Evolutionary conservation across 2,888 invertebrate species (phyloP).

Genomic region (Drosophila aldrichi): DNA sequence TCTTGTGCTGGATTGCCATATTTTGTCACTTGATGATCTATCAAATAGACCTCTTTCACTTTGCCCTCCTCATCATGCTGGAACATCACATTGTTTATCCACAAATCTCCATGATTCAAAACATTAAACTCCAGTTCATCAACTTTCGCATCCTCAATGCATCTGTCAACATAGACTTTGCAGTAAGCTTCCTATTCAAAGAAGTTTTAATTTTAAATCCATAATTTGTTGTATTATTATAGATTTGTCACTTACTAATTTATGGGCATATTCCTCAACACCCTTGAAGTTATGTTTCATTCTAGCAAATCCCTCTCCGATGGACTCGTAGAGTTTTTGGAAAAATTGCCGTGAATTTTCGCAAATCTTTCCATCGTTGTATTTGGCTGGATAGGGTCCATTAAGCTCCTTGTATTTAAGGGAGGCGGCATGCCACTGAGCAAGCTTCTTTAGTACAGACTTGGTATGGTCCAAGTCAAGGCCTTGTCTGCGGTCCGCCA

Average conservation of each 20-base stretch:
- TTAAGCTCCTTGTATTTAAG: slow-evolving; percentile 60
- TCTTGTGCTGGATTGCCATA: slow-evolving; percentile 78
- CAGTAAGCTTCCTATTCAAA: slow-evolving; percentile 3
- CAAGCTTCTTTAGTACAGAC: slow-evolving; percentile 72
- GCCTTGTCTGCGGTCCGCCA: slow-evolving; percentile 67
- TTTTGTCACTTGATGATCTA: slow-evolving; percentile 76
- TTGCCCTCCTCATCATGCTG: slow-evolving; percentile 62
- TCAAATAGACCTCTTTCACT: slow-evolving; percentile 67
- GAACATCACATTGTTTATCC: slow-evolving; percentile 82
- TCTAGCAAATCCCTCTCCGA: slow-evolving; percentile 24
- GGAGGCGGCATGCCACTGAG: slow-evolving; percentile 82
- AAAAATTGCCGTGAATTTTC: slow-evolving; percentile 32
- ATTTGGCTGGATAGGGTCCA: slow-evolving; percentile 53
- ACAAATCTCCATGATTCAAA: slow-evolving; percentile 79
- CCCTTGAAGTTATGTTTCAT: slow-evolving; percentile 43
- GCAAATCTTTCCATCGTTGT: slow-evolving; percentile 35
- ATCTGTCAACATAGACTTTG: background rate
- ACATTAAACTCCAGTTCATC: slow-evolving; percentile 78
- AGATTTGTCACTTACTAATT: slow-evolving; percentile 61
- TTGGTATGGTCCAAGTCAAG: slow-evolving; percentile 75
- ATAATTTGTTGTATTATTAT: background rate
- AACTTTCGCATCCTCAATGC: slow-evolving; percentile 7
- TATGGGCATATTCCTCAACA: slow-evolving; percentile 52
- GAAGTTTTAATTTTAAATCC: background rate
- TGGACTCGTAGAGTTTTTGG: slow-evolving; percentile 14